Percentiles rank a stretch among this genome's conserved stretches.
Conservation (phyloP, 2,113 vertebrate species). For the Perca fluviatilis region DNA sequence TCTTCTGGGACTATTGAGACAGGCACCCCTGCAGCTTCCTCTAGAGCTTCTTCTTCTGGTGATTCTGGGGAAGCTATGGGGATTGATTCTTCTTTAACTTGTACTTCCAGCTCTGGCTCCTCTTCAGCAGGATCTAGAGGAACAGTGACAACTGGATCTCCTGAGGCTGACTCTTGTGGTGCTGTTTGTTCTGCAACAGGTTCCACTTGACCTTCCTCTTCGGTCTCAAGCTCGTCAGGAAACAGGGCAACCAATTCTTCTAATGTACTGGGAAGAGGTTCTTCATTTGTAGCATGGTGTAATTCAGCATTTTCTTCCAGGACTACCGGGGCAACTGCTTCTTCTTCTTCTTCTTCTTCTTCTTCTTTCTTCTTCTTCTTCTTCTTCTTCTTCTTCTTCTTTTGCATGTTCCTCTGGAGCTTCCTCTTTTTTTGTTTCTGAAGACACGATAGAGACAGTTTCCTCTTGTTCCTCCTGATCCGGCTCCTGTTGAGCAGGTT, state of each 20-base stretch:
- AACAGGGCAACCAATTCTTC: neutral
- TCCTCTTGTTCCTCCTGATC: neutral
- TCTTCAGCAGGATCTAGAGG: neutral
- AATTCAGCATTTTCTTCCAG: constrained; percentile 1
- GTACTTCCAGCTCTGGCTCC: too few species aligned
- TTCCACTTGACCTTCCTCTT: constrained; percentile 9
- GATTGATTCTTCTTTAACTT: neutral
- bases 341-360: neutral
- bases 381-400: neutral
- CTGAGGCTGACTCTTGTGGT: neutral
- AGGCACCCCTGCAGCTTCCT: neutral
- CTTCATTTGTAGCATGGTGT: neutral
- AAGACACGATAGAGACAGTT: neutral
- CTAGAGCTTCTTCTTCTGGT: neutral
- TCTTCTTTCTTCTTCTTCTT: neutral
- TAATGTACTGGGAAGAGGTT: neutral
- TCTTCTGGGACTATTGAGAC: neutral
- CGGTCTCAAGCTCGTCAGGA: neutral
- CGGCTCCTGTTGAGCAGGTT: neutral
- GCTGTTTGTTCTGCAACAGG: constrained; percentile 3
- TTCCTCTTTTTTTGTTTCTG: constrained; percentile 10
- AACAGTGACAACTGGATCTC: constrained; percentile 3
- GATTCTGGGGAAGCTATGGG: neutral
- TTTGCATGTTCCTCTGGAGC: neutral
- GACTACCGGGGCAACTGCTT: neutral